Percentiles rank a stretch among this genome's conserved stretches.
phyloP scores from a whole-genome alignment of 1,140 invertebrate genomes.

The Macrosteles quadrilineatus region DNA sequence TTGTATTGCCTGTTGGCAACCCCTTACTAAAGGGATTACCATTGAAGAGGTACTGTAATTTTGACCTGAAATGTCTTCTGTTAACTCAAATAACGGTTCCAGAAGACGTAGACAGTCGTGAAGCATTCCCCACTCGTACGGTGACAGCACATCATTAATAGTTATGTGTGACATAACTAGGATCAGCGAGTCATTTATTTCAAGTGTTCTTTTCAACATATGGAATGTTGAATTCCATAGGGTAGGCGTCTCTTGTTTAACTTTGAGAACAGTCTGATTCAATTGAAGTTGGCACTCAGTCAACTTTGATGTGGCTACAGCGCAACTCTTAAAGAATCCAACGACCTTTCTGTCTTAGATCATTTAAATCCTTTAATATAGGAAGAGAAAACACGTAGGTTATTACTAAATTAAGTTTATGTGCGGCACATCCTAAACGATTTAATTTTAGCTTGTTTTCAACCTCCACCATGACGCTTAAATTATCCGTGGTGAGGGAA shows the following conservation, averaged over 20 bases:
- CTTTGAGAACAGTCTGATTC: no score
- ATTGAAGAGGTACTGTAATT: constrained; percentile 5
- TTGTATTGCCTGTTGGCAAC: not conserved
- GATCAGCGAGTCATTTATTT: not conserved
- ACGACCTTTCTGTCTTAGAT: constrained; percentile 1
- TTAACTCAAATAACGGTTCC: not conserved
- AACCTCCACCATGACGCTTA: not conserved
- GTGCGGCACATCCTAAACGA: constrained; percentile 19
- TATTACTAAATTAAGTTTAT: constrained; percentile 18
- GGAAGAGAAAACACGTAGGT: not conserved
- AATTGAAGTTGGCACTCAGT: not conserved
- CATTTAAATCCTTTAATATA: not conserved
- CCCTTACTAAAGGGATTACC: constrained; percentile 16
- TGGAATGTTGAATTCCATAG: constrained; percentile 15
- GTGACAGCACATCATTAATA: not conserved
- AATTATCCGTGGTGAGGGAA: constrained; percentile 16
- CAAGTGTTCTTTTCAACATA: not conserved
- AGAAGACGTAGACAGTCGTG: constrained; percentile 6
- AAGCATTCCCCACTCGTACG: not conserved
- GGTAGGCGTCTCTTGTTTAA: constrained; percentile 17
- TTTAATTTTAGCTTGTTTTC: not conserved
- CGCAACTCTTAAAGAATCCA: constrained; percentile 17
- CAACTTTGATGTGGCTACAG: not conserved
- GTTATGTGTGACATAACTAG: not conserved
- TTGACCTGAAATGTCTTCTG: constrained; percentile 19